These are phyloP conservation scores for Dorcus parallelipipedus DNA, from an alignment of 2,888 invertebrate species.

Conservation along the genomic window DNA sequence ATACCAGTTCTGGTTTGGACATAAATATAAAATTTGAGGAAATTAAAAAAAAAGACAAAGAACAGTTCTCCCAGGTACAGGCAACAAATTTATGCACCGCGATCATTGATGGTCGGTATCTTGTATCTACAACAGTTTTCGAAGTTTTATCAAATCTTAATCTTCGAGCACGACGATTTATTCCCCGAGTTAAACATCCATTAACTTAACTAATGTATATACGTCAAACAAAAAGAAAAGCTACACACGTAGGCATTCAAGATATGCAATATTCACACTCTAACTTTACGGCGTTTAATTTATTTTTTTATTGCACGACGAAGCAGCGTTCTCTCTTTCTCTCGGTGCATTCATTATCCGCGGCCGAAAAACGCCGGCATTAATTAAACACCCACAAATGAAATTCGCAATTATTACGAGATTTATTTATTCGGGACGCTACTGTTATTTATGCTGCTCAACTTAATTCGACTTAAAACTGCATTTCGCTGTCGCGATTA, in stretches of 20 bases:
- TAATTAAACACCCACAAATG: neutral
- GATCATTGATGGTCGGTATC: constrained; percentile 44
- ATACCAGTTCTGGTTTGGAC: too few species aligned
- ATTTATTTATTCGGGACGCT: too few species aligned
- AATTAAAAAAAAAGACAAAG: too few species aligned
- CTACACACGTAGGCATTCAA: constrained; percentile 27
- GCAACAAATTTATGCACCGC: constrained; percentile 31
- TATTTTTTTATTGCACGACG: constrained; percentile 19
- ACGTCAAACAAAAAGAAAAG: constrained; percentile 31
- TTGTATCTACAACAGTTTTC: constrained; percentile 46
- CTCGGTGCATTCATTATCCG: neutral
- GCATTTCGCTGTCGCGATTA: too few species aligned
- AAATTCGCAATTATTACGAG: too few species aligned
- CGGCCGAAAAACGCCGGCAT: neutral
- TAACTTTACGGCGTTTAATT: constrained; percentile 22
- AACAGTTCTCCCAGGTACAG: constrained; percentile 5
- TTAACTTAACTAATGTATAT: constrained; percentile 35
- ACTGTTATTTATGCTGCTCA: too few species aligned
- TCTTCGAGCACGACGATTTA: constrained; percentile 33
- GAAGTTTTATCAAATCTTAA: constrained; percentile 43
- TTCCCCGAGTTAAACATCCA: constrained; percentile 30
- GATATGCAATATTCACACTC: constrained; percentile 35
- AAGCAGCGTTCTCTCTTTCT: neutral
- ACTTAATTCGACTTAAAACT: too few species aligned
- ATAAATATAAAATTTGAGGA: too few species aligned